Evolutionary conservation across 1,140 invertebrate species (phyloP), one percentile per base, ranked within the genome.

Genomic region (Telenomus remus): DNA sequence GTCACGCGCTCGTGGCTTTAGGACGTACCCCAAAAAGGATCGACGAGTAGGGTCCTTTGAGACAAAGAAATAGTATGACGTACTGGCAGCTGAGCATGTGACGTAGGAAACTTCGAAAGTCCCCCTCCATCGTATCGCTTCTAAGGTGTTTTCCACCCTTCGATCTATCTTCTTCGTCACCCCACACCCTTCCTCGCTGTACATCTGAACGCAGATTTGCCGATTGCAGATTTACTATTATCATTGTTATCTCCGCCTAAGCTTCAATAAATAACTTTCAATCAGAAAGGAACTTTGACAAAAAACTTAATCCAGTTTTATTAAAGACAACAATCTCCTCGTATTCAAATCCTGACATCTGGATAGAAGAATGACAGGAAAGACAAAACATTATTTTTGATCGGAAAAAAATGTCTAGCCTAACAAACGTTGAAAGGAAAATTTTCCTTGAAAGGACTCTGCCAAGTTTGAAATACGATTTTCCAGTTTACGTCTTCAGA

Each of bases 11-110:
- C 80, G 82, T 84, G 82, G 82, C 76, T 78, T 78, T 74, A 71
- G 76, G 65, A 74, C 71, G 76, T 78, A 68, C 81, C 81, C 82
- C 79, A 78, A 82, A 76, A 76, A 76, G 74, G 50, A 78, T 78
- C 77, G 76, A 73, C 72, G 63, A 72, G 74, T 79, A 86, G 84
- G 84, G 85, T 87, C 83, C 82, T 85, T 83, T 88, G 85, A 88
- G 86, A 88, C 86, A 88, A 88, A 88, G 86, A 87, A 87, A 86
- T 83, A 79, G 84, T 84, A 84, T 87, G 85, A 86, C 85, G 85
- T 85, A 82, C 81, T 56, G 80, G 84, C 86, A 87, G 86, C 86
- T 86, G 86, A 85, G 78, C 77, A 69, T 75, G 80, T 86, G 85
- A 86, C 85, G 85, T 86, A 85, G 79, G 64, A 78, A 66, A 80